Evolutionary conservation across 2,113 vertebrate species (phyloP), one percentile per base, ranked within the genome.

Genomic region (Candoia aspera): DNA sequence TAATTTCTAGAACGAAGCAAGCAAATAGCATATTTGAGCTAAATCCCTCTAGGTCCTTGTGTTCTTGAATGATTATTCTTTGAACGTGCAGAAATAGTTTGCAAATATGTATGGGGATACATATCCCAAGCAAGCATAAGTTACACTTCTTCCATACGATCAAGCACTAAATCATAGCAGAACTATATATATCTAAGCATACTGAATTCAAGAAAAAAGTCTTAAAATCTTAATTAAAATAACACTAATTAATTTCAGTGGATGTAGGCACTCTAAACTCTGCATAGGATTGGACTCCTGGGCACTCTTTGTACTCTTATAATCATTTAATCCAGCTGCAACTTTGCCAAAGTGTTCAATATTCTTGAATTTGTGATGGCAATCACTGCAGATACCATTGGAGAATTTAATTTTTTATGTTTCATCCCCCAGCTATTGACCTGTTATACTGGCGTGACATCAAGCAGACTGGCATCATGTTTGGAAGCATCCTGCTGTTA

Each of bases 381-480:
- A 6, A 1, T n/a, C 55, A 0, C 15, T 26, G 21, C 49, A 0
- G 3, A 0, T 0, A 6, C 21, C 1, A 1, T 84, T 64, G 60
- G 83, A 84, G 33, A 4, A 49, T 87, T 88, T 1, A 17, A 42
- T 85, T 57, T 10, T 68, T 13, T 42, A 0, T 94, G 60, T 94
- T 94, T 37, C 13, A 46, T 93, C 88, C 29, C 55, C 64, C 86
- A 99, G 99, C 98, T 58, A 98, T 99, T 59, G 99, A 99, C 97
- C 97, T 99, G 96, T 98, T 99, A 92, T 99, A 99, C 97, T 99
- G 99, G 99, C 98, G 98, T 91, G 99, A 99, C 95, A 97, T 99
- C 97, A 99, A 99, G 98, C 99, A 99, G 97, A 99, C 99, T 0
- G 98, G 98, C 5, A 98, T 99, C 0, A 97, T 99, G 95, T 99